These are phyloP conservation scores for Willowsia nigromaculata DNA, from an alignment of 2,888 invertebrate species.

Conservation along the genomic window DNA sequence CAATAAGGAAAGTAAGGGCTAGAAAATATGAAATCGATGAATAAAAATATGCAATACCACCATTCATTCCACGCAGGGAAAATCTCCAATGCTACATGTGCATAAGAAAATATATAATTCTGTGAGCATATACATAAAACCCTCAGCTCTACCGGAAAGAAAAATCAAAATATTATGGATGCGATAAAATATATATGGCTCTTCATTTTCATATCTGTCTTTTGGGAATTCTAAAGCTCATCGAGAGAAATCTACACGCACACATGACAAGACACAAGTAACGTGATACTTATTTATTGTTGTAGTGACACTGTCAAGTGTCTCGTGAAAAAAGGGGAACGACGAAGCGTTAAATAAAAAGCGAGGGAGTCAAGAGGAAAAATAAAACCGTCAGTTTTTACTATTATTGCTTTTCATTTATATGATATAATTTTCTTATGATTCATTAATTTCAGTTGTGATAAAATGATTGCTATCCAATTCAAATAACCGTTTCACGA, in stretches of 20 bases:
- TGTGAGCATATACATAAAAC: too few relatives aligned
- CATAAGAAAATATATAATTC: not conserved
- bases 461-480: too few relatives aligned
- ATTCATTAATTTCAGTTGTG: too few relatives aligned
- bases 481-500: too few relatives aligned
- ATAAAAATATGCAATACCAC: not conserved
- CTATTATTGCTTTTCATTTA: too few relatives aligned
- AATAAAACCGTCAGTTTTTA: too few relatives aligned
- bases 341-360: too few relatives aligned
- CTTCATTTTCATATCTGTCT: not conserved
- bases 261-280: too few relatives aligned
- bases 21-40: not conserved
- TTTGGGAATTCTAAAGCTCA: too few relatives aligned
- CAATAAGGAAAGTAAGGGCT: not conserved
- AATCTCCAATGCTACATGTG: not conserved
- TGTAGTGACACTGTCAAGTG: constrained; percentile 4
- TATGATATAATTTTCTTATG: not conserved
- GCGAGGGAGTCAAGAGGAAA: too few relatives aligned
- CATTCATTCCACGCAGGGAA: not conserved
- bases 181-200: not conserved
- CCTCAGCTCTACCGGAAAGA: too few relatives aligned
- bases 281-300: not conserved
- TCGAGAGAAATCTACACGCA: too few relatives aligned
- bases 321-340: not conserved
- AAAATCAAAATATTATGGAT: not conserved